These are phyloP conservation scores for Tenebrosternarchus preto DNA, from an alignment of 2,113 vertebrate genomes.

Conservation along the genomic window DNA sequence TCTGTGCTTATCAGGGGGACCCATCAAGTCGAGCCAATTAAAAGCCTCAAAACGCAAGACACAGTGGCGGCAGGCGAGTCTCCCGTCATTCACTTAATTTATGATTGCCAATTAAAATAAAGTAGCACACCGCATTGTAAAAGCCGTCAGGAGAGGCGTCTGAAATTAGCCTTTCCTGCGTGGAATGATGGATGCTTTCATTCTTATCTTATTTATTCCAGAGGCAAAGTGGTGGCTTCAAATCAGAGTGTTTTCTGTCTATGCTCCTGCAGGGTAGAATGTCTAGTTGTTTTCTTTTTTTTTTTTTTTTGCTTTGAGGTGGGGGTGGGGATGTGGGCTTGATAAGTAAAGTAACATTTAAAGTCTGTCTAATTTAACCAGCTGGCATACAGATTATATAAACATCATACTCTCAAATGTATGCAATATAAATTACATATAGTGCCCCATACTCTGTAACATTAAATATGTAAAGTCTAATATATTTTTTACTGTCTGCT, in stretches of 20 bases:
- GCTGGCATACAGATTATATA: not conserved
- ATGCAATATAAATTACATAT: not conserved
- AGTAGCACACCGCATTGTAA: conserved; percentile 75
- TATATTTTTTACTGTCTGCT: not conserved
- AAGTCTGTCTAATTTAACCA: not conserved
- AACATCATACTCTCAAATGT: not conserved
- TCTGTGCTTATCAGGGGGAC: conserved; percentile 75
- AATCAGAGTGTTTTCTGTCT: conserved; percentile 1
- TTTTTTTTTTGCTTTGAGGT: no score
- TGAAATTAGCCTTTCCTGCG: conserved; percentile 76
- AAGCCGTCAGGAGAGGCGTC: conserved; percentile 71
- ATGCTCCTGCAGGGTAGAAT: not conserved
- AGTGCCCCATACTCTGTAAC: not conserved
- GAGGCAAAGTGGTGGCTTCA: conserved; percentile 42
- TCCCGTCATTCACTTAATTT: conserved; percentile 76
- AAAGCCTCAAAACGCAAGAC: conserved; percentile 69
- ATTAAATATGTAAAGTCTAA: not conserved
- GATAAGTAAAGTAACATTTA: not conserved
- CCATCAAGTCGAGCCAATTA: conserved; percentile 80
- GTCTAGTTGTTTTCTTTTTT: not conserved
- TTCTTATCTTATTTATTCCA: conserved; percentile 72
- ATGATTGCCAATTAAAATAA: conserved; percentile 81
- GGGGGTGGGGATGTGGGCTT: not conserved
- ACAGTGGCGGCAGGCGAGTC: conserved; percentile 64
- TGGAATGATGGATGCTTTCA: conserved; percentile 75